Conservation (phyloP, 2,113 vertebrate species). For the Ondatra zibethicus region DNA sequence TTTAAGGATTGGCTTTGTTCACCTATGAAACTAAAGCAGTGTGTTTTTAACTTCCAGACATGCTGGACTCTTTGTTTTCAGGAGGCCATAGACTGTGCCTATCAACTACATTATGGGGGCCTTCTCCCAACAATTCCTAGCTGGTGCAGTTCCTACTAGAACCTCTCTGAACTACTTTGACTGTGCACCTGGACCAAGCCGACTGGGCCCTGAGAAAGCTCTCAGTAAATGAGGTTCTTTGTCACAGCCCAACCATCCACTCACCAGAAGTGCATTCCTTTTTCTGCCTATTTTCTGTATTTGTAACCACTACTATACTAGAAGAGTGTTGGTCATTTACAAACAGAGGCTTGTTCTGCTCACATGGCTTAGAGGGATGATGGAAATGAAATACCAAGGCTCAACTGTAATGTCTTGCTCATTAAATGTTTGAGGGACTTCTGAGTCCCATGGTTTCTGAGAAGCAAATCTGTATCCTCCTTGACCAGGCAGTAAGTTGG, state of each 20-base stretch:
- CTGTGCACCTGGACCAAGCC: not conserved
- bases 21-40: not conserved
- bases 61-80: not conserved
- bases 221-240: not conserved
- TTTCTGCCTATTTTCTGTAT: not conserved
- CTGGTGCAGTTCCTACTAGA: not conserved
- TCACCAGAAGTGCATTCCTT: not conserved
- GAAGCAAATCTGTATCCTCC: not conserved
- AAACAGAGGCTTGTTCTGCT: not conserved
- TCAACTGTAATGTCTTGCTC: not conserved
- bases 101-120: not conserved
- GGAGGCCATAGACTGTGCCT: not conserved
- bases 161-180: not conserved
- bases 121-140: not conserved
- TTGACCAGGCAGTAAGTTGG: not conserved
- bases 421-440: not conserved
- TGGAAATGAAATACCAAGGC: not conserved
- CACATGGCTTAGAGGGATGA: not conserved
- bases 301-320: not conserved
- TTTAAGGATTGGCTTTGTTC: not conserved
- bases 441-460: not conserved
- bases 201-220: not conserved
- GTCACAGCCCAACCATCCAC: not conserved
- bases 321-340: not conserved
- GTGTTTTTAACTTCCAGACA: not conserved